Percentiles rank a stretch among this genome's conserved stretches.
Evolutionary conservation across 92 coral and sea anemone species (phyloP).

Genomic region (Blastomussa wellsi): DNA sequence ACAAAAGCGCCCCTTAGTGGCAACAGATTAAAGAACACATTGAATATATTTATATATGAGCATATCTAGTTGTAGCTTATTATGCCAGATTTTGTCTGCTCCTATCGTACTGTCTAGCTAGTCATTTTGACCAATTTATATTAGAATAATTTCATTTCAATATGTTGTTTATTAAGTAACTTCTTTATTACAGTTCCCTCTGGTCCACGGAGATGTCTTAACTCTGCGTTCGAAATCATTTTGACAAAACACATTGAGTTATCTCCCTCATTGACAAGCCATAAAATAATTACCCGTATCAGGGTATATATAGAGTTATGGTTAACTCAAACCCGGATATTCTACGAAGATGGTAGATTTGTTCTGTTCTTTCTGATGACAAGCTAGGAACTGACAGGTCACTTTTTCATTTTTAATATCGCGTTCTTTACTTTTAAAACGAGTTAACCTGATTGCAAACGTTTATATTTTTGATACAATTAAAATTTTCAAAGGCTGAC

Average conservation of each 20-base stretch:
- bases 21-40: background rate
- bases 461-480: background rate
- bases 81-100: background rate
- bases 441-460: constrained; percentile 2
- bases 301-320: background rate
- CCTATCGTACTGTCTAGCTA: background rate
- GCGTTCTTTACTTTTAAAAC: constrained; percentile 1
- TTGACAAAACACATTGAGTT: background rate
- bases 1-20: too few relatives aligned
- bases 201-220: background rate
- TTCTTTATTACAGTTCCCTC: background rate
- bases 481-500: background rate
- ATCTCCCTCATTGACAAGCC: background rate
- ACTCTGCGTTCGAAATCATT: background rate
- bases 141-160: background rate
- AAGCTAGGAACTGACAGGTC: constrained; percentile 20
- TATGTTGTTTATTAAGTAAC: background rate
- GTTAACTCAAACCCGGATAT: constrained; percentile 6
- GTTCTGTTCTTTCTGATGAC: background rate
- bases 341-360: background rate
- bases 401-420: background rate
- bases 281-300: constrained; percentile 17
- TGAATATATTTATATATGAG: background rate
- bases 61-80: background rate
- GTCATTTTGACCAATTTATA: background rate